phyloP scores from a whole-genome alignment of 2,888 invertebrate species.

The Ypsolopha sequella region DNA sequence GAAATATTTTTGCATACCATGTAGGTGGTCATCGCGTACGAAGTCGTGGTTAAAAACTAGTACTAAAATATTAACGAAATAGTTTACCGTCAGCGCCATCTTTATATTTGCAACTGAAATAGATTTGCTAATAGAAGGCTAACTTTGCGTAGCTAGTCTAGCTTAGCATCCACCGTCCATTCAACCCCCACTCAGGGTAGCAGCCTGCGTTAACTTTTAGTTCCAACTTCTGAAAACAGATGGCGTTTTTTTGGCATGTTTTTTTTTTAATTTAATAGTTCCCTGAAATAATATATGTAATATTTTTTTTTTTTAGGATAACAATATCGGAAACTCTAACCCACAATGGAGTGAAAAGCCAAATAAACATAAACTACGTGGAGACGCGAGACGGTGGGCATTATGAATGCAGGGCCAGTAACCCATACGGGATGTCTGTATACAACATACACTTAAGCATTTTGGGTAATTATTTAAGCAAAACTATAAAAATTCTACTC shows the following conservation, averaged over 20 bases:
- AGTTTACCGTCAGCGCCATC: too few species aligned
- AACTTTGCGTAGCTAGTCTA: too few species aligned
- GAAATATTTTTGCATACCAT: too few species aligned
- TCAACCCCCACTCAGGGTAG: too few species aligned
- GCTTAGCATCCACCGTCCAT: too few species aligned
- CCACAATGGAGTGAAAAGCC: conserved; percentile 45
- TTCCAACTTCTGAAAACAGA: conserved; percentile 3
- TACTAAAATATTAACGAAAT: too few species aligned
- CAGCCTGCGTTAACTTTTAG: background rate
- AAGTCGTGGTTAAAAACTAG: too few species aligned
- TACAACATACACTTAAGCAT: conserved; percentile 46
- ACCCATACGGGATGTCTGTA: conserved; percentile 51
- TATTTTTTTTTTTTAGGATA: conserved; percentile 29
- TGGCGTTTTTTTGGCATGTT: conserved; percentile 5
- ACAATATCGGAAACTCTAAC: conserved; percentile 47
- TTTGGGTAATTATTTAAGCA: conserved; percentile 30
- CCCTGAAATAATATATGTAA: background rate
- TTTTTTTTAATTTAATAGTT: too few species aligned
- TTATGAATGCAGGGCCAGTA: conserved; percentile 59
- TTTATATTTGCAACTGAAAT: background rate
- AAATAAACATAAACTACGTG: conserved; percentile 46
- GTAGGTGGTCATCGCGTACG: too few species aligned
- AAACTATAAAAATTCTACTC: background rate
- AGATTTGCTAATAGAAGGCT: too few species aligned
- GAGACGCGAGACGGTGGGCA: conserved; percentile 51